Conservation (phyloP, 2,888 invertebrate genomes). For the Spodoptera picta region DNA sequence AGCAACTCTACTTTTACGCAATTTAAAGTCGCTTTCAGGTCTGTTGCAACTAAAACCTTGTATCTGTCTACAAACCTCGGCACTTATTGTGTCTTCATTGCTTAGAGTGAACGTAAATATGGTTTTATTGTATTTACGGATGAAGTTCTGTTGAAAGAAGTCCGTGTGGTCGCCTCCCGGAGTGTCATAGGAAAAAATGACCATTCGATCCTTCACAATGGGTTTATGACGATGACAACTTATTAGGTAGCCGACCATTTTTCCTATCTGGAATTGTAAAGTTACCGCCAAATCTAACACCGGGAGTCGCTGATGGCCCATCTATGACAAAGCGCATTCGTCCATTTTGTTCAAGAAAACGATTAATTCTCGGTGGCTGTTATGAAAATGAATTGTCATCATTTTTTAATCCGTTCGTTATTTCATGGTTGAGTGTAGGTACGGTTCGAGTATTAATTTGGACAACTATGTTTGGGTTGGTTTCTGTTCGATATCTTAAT, state of each 20-base stretch:
- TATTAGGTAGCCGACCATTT: conserved; percentile 74
- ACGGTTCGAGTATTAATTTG: conserved; percentile 49
- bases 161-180: conserved; percentile 86
- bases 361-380: conserved; percentile 57
- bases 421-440: conserved; percentile 80
- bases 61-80: too few relatives aligned
- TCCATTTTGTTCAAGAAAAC: conserved; percentile 42
- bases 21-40: conserved; percentile 51
- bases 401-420: conserved; percentile 78
- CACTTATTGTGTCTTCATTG: conserved; percentile 84
- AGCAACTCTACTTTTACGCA: conserved; percentile 33
- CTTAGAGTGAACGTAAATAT: conserved; percentile 84
- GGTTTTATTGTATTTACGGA: conserved; percentile 86
- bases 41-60: background rate
- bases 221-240: conserved; percentile 82
- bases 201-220: conserved; percentile 74
- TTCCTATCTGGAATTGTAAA: conserved; percentile 71
- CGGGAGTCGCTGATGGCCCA: conserved; percentile 78
- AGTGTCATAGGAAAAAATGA: conserved; percentile 76
- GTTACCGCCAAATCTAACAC: conserved; percentile 84
- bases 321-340: conserved; percentile 80
- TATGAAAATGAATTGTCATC: conserved; percentile 79
- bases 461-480: conserved; percentile 41
- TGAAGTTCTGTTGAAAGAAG: conserved; percentile 73
- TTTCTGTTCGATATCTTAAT: conserved; percentile 21